Percentiles rank a stretch among this genome's conserved stretches.
phyloP scores from a whole-genome alignment of 2,888 invertebrate genomes.

The Stenolophus ochropezus region DNA sequence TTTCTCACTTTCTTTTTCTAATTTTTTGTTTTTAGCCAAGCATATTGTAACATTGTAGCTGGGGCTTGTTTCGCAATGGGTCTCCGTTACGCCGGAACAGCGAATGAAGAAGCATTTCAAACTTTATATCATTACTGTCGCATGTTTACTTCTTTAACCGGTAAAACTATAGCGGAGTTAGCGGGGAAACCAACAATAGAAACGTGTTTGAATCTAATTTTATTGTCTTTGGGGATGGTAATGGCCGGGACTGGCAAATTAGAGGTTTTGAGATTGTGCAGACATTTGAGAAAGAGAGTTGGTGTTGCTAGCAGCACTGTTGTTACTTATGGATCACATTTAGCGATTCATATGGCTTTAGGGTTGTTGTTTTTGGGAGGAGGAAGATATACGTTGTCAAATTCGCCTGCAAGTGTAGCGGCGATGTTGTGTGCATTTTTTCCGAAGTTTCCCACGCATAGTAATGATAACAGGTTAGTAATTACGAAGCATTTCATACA shows the following conservation, averaged over 20 bases:
- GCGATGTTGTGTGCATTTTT: conserved; percentile 95
- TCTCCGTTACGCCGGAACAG: conserved; percentile 94
- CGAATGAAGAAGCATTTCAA: conserved; percentile 86
- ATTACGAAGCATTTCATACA: not conserved
- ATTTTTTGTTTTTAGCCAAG: conserved; percentile 80
- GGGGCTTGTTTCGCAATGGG: conserved; percentile 97
- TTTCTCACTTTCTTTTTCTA: conserved; percentile 42
- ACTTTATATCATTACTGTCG: conserved; percentile 85
- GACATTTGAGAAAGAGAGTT: conserved; percentile 88
- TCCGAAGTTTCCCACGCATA: conserved; percentile 97
- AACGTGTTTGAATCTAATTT: conserved; percentile 88
- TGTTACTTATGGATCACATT: conserved; percentile 92
- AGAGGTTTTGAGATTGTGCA: conserved; percentile 85
- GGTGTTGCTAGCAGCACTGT: conserved; percentile 81
- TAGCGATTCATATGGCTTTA: conserved; percentile 96
- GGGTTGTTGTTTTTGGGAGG: conserved; percentile 96
- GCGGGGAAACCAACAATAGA: conserved; percentile 94
- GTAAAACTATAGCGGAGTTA: conserved; percentile 86
- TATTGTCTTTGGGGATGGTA: conserved; percentile 89
- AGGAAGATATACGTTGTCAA: conserved; percentile 89
- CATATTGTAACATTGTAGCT: conserved; percentile 96
- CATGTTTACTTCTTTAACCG: conserved; percentile 80
- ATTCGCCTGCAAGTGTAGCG: conserved; percentile 89
- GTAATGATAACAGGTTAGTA: conserved; percentile 93
- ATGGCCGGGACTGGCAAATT: conserved; percentile 97